Evolutionary conservation across 2,797 vertebrate genomes (phyloP), one percentile per base, ranked within the genome.

Genomic region (Lates japonicus): DNA sequence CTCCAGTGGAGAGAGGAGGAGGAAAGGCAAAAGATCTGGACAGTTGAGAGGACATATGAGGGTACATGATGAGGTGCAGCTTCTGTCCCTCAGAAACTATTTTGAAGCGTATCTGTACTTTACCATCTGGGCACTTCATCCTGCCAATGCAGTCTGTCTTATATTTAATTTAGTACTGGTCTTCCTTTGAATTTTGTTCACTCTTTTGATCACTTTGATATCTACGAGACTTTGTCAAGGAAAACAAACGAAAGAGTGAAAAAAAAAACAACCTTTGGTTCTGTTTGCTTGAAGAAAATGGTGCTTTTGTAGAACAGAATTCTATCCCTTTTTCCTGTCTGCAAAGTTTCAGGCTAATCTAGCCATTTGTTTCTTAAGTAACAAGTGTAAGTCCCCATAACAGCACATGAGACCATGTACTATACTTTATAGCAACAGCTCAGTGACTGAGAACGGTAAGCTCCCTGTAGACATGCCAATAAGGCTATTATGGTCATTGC

Each of bases 401-500:
- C 25, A 83, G 66, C 69, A 82, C 48, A 81, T 17, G 29, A 77
- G 63, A 70, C 42, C 25, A 17, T 74, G 60, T 59, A 69, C 67
- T 63, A 49, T 76, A 74, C 71, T 82, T 84, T 75, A 61, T 35
- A 83, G 78, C 75, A 84, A 72, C 74, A 75, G 62, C 81, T 82
- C 77, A 81, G 68, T 70, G 57, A 85, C 73, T 59, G 80, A 84
- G 83, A 80, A 72, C 11, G 61, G 75, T 70, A 76, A 49, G 65
- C 76, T 92, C 90, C 86, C 92, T 14, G 73, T 46, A 83, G 88
- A 84, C 76, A 89, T 70, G 75, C 84, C 88, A 91, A 84, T 90
- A 87, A 85, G 78, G 75, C 80, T 77, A 89, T 92, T 89, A 93
- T 79, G 83, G 82, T 73, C 88, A 86, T 70, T 81, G 86, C 88